Base-by-base conservation (phyloP, 2,797 vertebrate species). In the Xiphophorus birchmanni region DNA sequence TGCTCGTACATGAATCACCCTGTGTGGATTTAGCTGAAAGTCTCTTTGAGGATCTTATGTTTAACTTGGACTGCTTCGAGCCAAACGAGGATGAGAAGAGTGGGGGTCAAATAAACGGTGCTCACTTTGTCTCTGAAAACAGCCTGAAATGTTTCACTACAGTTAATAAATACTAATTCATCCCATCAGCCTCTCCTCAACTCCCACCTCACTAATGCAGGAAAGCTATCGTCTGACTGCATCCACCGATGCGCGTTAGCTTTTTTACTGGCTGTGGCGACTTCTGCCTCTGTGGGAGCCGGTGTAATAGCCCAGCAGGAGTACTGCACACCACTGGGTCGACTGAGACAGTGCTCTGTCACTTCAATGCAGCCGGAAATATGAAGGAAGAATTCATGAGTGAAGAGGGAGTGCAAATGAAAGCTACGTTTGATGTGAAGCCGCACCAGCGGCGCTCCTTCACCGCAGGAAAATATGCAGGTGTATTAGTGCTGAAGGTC, bases 231-330 rank as follows among this genome's bases (percentile, higher is more conserved):
- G 80, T 80, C 80, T 81, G 52, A 83, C 81, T 63, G 54, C 80
- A 71, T 65, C 80, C 79, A 75, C 76, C 45, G 63, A 80, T 84
- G 76, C 76, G 8, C 73, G 81, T 87, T 83, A 71, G 82, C 86
- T 82, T 80, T 86, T 86, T 83, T 80, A 81, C 58, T 86, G 83
- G 84, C 82, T 75, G 85, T 76, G 83, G 78, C 83, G 88, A 80
- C 89, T 88, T 80, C 83, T 76, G 87, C 79, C 92, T 91, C 90
- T 60, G 82, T 84, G 82, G 91, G 92, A 93, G 90, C 65, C 45
- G 29, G 78, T 88, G 91, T 93, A 93, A 93, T 90, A 91, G 89
- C 92, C 74, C 92, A 91, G 93, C 93, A 75, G 87, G 92, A 91
- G 52, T 72, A 26, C 89, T 45, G 63, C 87, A 87, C 26, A 76